These are phyloP conservation scores for Hydroisotoma schaefferi DNA, from an alignment of 2,888 invertebrate species.

Conservation along the genomic window DNA sequence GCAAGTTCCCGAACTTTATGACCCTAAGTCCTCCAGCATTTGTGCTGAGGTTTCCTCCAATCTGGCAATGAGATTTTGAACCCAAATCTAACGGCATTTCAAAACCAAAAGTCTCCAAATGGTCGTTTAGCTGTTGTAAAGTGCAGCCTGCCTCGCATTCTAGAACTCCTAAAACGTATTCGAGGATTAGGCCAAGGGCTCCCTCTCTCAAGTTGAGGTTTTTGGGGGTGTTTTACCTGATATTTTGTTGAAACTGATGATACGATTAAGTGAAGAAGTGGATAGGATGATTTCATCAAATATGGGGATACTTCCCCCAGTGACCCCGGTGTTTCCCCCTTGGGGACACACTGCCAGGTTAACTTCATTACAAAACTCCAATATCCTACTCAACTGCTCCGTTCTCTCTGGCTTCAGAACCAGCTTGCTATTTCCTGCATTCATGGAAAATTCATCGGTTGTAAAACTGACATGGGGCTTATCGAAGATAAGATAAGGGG, in stretches of 20 bases:
- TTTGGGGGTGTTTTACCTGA: too few relatives aligned
- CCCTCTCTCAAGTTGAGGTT: too few relatives aligned
- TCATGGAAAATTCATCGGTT: conserved; percentile 52
- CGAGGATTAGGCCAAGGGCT: too few relatives aligned
- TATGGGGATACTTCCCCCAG: conserved; percentile 94
- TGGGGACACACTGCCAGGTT: conserved; percentile 89
- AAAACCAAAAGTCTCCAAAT: conserved; percentile 66
- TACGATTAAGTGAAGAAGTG: conserved; percentile 76
- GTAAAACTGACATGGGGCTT: neutral
- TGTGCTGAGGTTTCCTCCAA: conserved; percentile 93
- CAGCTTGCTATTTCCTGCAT: conserved; percentile 72
- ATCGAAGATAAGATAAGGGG: too few relatives aligned
- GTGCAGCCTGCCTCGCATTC: conserved; percentile 92
- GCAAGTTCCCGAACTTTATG: conserved; percentile 89
- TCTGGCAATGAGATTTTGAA: conserved; percentile 88
- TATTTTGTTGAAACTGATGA: conserved; percentile 74
- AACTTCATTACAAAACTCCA: conserved; percentile 77
- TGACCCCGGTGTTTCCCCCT: conserved; percentile 92
- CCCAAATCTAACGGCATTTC: conserved; percentile 96
- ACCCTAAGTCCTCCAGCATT: conserved; percentile 94
- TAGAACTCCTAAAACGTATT: conserved; percentile 65
- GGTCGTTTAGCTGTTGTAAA: conserved; percentile 75
- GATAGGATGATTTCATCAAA: conserved; percentile 94
- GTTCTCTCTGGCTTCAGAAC: conserved; percentile 82
- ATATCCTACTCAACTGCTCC: conserved; percentile 78